phyloP scores from a whole-genome alignment of 2,888 invertebrate species.

The Diarsia mendica region DNA sequence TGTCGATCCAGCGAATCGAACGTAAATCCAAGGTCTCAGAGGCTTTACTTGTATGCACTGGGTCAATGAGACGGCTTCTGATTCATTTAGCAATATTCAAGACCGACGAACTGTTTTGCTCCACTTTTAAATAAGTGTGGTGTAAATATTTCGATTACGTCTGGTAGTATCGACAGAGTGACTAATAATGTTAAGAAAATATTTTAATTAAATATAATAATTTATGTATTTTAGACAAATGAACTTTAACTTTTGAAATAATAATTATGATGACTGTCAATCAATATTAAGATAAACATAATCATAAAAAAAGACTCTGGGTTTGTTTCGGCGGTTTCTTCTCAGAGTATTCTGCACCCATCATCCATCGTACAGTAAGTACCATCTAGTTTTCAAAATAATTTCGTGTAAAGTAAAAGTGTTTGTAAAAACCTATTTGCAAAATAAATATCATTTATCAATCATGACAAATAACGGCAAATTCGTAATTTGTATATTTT shows the following conservation, averaged over 20 bases:
- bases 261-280: not conserved
- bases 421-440: too few relatives aligned
- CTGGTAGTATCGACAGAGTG: not conserved
- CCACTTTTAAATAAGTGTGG: constrained; percentile 12
- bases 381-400: too few relatives aligned
- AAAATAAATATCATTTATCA: too few relatives aligned
- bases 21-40: constrained; percentile 33
- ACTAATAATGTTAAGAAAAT: not conserved
- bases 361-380: too few relatives aligned
- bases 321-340: too few relatives aligned
- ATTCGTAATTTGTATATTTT: not conserved
- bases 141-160: not conserved
- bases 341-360: too few relatives aligned
- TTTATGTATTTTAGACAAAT: not conserved
- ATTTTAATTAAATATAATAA: not conserved
- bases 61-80: constrained; percentile 46
- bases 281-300: too few relatives aligned
- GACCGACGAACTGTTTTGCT: constrained; percentile 21
- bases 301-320: too few relatives aligned
- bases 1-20: constrained; percentile 31
- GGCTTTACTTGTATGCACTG: constrained; percentile 30
- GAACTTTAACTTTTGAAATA: not conserved
- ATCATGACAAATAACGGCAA: not conserved
- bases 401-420: too few relatives aligned
- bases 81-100: constrained; percentile 44